phyloP scores from a whole-genome alignment of 2,888 invertebrate genomes.

The Stenotaenia linearis region DNA sequence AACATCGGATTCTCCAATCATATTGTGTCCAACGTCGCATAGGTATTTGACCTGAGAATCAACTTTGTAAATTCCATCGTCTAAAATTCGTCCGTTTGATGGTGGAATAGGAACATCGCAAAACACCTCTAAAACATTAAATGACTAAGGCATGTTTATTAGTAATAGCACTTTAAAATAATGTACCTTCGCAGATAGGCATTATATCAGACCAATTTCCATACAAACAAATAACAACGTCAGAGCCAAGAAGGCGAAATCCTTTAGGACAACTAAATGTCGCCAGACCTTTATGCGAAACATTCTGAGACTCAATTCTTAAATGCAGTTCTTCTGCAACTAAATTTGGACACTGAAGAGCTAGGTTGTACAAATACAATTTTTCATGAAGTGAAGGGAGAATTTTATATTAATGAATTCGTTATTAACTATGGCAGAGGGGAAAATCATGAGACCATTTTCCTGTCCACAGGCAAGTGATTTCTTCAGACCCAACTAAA shows the following conservation, averaged over 20 bases:
- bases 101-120: slow-evolving; percentile 71
- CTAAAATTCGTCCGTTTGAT: slow-evolving; percentile 61
- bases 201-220: slow-evolving; percentile 73
- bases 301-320: slow-evolving; percentile 69
- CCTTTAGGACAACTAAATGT: slow-evolving; percentile 81
- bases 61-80: slow-evolving; percentile 60
- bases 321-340: slow-evolving; percentile 64
- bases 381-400: background rate
- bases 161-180: background rate
- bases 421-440: slow-evolving; percentile 40
- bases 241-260: slow-evolving; percentile 67
- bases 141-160: too few relatives aligned
- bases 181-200: slow-evolving; percentile 57
- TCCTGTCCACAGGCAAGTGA: slow-evolving; percentile 77
- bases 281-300: slow-evolving; percentile 71
- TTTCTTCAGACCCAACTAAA: slow-evolving; percentile 67
- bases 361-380: slow-evolving; percentile 35
- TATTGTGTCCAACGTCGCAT: slow-evolving; percentile 61
- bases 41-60: slow-evolving; percentile 75
- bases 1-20: slow-evolving; percentile 66
- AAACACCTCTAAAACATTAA: slow-evolving; percentile 61
- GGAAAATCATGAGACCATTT: slow-evolving; percentile 46
- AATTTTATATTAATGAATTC: background rate
- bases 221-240: slow-evolving; percentile 70
- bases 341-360: slow-evolving; percentile 65